These are phyloP conservation scores for Penaeus vannamei DNA, from an alignment of 1,140 invertebrate genomes.

Conservation along the genomic window DNA sequence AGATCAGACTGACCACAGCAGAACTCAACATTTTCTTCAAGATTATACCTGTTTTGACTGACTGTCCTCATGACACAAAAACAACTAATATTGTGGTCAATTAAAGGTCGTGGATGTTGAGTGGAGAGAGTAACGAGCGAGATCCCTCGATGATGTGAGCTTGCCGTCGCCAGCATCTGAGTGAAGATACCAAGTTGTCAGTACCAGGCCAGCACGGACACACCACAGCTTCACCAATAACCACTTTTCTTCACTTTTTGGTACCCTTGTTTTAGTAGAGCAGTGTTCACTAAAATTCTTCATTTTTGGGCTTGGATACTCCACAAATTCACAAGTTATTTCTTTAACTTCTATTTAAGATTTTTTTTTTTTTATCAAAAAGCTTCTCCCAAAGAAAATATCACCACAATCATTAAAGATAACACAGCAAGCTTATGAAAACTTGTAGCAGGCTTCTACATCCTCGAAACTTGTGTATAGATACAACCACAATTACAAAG, in stretches of 20 bases:
- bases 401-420: slow-evolving; percentile 38
- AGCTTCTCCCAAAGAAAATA: slow-evolving; percentile 34
- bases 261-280: slow-evolving; percentile 45
- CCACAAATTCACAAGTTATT: slow-evolving; percentile 42
- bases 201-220: slow-evolving; percentile 58
- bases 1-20: slow-evolving; percentile 57
- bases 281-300: slow-evolving; percentile 50
- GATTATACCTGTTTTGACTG: slow-evolving; percentile 62
- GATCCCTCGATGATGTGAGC: slow-evolving; percentile 65
- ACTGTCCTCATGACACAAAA: slow-evolving; percentile 62
- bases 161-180: slow-evolving; percentile 68
- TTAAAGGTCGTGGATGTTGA: slow-evolving; percentile 55
- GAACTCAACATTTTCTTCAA: slow-evolving; percentile 54
- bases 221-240: slow-evolving; percentile 51
- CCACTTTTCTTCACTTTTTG: slow-evolving; percentile 45
- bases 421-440: slow-evolving; percentile 55
- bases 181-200: slow-evolving; percentile 69
- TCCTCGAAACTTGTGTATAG: background rate
- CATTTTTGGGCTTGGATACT: slow-evolving; percentile 45
- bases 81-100: slow-evolving; percentile 62
- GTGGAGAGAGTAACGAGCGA: slow-evolving; percentile 60
- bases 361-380: slow-evolving; percentile 38
- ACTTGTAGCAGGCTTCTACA: slow-evolving; percentile 24
- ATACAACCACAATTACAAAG: slow-evolving; percentile 35
- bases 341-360: slow-evolving; percentile 46